A percentile compares a stretch with the other conserved stretches of the same genome.
Evolutionary conservation across 2,113 vertebrate genomes (phyloP).

Genomic region (Macrotus californicus): DNA sequence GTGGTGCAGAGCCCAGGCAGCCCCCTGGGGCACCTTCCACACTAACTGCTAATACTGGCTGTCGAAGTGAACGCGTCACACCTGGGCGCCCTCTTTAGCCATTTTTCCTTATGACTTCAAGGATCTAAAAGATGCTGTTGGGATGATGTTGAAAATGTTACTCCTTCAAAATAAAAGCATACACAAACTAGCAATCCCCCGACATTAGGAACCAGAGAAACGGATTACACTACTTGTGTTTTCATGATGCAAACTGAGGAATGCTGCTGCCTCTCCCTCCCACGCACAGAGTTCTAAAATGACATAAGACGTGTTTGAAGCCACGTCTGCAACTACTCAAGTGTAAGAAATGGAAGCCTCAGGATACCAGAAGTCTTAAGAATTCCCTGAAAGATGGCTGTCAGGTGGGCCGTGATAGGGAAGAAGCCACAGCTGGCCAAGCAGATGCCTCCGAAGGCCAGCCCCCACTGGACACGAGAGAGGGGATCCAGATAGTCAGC

Average conservation of each 20-base stretch:
- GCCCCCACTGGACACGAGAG: background rate
- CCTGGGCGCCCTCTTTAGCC: background rate
- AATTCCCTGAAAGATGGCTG: background rate
- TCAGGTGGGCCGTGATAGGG: background rate
- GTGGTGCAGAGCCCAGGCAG: background rate
- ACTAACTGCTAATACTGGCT: background rate
- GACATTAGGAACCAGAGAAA: background rate
- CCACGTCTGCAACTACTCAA: background rate
- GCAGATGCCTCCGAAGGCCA: too few species aligned
- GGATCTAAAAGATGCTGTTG: background rate
- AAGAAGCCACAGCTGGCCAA: background rate
- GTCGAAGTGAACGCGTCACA: background rate
- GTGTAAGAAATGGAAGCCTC: background rate
- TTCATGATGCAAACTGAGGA: background rate
- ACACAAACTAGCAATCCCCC: background rate
- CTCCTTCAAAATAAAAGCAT: background rate
- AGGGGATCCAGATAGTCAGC: too few species aligned
- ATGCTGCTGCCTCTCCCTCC: accelerated
- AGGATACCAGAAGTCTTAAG: background rate
- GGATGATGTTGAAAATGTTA: background rate
- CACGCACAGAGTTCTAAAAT: background rate
- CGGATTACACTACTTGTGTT: background rate
- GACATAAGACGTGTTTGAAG: background rate
- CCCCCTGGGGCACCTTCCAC: accelerated
- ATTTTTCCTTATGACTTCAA: background rate